phyloP scores from a whole-genome alignment of 2,113 vertebrate genomes.

The Falco punctatus region DNA sequence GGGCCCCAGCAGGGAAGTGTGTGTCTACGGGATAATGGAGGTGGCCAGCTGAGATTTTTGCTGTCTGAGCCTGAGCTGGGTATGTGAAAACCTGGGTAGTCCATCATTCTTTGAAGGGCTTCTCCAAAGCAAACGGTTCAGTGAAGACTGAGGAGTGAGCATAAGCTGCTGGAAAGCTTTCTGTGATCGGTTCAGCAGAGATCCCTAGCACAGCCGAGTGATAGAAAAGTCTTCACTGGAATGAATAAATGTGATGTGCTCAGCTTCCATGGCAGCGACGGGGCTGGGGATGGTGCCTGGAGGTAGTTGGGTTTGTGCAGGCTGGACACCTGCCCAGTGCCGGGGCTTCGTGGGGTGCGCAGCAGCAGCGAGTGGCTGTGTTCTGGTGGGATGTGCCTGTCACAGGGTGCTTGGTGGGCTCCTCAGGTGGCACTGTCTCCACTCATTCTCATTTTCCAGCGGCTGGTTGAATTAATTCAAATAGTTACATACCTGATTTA shows the following conservation, averaged over 20 bases:
- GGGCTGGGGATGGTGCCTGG: not conserved
- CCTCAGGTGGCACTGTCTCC: not conserved
- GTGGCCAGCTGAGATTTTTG: not conserved
- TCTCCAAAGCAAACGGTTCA: not conserved
- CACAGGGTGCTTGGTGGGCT: not conserved
- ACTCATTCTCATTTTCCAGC: not conserved
- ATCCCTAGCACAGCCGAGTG: too few relatives aligned
- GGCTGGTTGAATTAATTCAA: not conserved
- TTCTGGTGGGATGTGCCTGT: fast-evolving
- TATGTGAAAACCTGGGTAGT: not conserved
- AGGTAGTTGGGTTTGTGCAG: not conserved
- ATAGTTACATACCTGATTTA: not conserved
- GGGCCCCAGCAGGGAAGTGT: not conserved
- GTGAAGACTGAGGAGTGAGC: not conserved
- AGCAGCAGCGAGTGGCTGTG: not conserved
- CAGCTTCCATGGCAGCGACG: fast-evolving
- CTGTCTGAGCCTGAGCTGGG: not conserved
- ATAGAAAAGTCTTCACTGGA: not conserved
- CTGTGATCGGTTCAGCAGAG: not conserved
- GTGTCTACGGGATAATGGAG: not conserved
- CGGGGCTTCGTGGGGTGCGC: fast-evolving
- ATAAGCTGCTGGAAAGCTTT: not conserved
- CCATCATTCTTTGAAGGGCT: not conserved
- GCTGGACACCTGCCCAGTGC: not conserved
- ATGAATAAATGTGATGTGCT: not conserved